Percentiles rank a stretch among this genome's conserved stretches.
phyloP scores from a whole-genome alignment of 1,140 invertebrate species.

The Pissodes strobi region DNA sequence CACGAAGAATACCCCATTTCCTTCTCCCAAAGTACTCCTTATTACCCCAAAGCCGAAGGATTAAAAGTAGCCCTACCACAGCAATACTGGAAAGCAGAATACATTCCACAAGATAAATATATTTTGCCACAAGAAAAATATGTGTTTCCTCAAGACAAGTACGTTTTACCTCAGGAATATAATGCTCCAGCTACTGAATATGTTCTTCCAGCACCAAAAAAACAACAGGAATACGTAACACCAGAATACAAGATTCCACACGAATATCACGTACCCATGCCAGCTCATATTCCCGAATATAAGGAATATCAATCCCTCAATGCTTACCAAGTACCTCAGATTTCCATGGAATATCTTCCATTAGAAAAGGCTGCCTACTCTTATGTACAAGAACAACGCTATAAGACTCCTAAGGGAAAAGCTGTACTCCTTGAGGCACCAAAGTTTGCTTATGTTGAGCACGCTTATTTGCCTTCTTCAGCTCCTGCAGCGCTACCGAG shows the following conservation, averaged over 20 bases:
- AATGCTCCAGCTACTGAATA: neutral
- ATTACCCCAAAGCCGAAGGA: neutral
- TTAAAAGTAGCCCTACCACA: conserved; percentile 1
- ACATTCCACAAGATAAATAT: conserved; percentile 1
- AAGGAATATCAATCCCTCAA: neutral
- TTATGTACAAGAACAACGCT: conserved; percentile 16
- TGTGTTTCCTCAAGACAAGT: neutral
- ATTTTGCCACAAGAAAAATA: conserved; percentile 13
- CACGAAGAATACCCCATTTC: neutral
- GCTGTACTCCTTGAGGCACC: neutral
- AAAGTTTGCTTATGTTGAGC: neutral
- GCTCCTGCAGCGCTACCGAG: neutral
- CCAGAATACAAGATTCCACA: neutral
- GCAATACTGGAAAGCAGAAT: conserved; percentile 5
- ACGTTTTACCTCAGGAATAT: neutral
- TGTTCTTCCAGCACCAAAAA: neutral
- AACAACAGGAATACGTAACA: neutral
- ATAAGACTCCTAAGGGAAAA: conserved; percentile 11
- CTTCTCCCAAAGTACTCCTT: too few relatives aligned
- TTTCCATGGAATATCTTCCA: conserved; percentile 6
- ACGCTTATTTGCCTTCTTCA: too few relatives aligned
- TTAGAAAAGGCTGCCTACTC: neutral
- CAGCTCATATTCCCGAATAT: neutral
- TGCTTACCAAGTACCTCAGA: neutral
- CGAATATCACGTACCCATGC: too few relatives aligned